phyloP scores from a whole-genome alignment of 1,140 invertebrate genomes.

The Microplitis demolitor region DNA sequence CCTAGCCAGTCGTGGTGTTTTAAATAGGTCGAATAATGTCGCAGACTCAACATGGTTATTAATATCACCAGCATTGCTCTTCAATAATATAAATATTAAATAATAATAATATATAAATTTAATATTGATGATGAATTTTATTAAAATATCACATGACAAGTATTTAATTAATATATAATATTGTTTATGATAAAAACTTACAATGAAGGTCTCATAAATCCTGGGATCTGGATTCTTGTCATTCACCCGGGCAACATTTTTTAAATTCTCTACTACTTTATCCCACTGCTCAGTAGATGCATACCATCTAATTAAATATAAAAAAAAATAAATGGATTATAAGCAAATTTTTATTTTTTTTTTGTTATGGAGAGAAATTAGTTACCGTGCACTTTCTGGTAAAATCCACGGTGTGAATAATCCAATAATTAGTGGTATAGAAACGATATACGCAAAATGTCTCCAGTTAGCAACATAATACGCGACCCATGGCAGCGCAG shows the following conservation, averaged over 20 bases:
- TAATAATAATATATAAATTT: too few species aligned
- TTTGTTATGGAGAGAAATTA: background rate
- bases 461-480: constrained; percentile 56
- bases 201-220: constrained; percentile 46
- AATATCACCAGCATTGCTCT: constrained; percentile 46
- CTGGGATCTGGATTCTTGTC: constrained; percentile 41
- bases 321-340: background rate
- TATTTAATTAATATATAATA: background rate
- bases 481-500: constrained; percentile 53
- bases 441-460: constrained; percentile 46
- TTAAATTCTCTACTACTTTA: constrained; percentile 51
- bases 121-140: too few species aligned
- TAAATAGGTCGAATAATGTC: constrained; percentile 64
- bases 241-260: constrained; percentile 52
- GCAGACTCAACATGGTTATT: constrained; percentile 49
- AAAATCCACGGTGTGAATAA: constrained; percentile 57
- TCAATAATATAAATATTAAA: background rate
- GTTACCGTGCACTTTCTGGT: constrained; percentile 56
- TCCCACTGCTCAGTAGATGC: constrained; percentile 49
- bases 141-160: too few species aligned
- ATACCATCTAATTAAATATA: constrained; percentile 47
- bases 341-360: too few species aligned
- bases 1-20: constrained; percentile 62
- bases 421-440: constrained; percentile 46
- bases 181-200: constrained; percentile 35